These are phyloP conservation scores for Agrotis ipsilon DNA, from an alignment of 2,888 invertebrate genomes.

Conservation along the genomic window DNA sequence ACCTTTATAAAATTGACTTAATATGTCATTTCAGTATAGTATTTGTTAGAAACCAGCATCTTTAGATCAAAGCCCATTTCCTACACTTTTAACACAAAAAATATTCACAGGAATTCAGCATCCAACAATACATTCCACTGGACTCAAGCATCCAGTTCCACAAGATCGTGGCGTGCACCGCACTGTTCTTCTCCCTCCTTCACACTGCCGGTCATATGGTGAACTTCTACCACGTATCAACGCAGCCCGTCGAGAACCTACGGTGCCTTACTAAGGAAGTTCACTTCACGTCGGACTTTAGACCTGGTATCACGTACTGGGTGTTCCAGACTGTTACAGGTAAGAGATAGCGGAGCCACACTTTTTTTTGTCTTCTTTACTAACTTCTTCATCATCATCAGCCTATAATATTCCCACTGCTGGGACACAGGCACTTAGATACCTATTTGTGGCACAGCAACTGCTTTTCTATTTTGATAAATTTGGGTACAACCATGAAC, in stretches of 20 bases:
- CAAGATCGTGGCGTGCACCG: conserved; percentile 98
- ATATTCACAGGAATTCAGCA: conserved; percentile 93
- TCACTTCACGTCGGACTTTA: conserved; percentile 98
- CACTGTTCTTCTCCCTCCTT: conserved; percentile 97
- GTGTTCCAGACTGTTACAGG: conserved; percentile 98
- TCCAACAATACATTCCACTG: conserved; percentile 98
- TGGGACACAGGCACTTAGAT: no score
- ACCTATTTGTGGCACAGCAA: no score
- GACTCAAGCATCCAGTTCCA: conserved; percentile 99
- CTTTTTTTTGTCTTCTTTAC: no score
- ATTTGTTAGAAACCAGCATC: no score
- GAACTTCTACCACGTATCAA: conserved; percentile 99
- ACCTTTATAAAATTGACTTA: no score
- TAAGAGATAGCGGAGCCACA: conserved; percentile 72
- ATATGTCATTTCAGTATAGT: no score
- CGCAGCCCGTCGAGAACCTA: conserved; percentile 98
- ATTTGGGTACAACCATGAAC: no score
- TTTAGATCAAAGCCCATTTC: background rate
- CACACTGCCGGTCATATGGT: conserved; percentile 99
- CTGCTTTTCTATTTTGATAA: no score
- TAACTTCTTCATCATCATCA: no score
- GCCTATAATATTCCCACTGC: no score
- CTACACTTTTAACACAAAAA: background rate
- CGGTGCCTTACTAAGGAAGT: conserved; percentile 98
- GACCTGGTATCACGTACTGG: conserved; percentile 98